phyloP scores from a whole-genome alignment of 2,113 vertebrate genomes.

The Chloropsis hardwickii region DNA sequence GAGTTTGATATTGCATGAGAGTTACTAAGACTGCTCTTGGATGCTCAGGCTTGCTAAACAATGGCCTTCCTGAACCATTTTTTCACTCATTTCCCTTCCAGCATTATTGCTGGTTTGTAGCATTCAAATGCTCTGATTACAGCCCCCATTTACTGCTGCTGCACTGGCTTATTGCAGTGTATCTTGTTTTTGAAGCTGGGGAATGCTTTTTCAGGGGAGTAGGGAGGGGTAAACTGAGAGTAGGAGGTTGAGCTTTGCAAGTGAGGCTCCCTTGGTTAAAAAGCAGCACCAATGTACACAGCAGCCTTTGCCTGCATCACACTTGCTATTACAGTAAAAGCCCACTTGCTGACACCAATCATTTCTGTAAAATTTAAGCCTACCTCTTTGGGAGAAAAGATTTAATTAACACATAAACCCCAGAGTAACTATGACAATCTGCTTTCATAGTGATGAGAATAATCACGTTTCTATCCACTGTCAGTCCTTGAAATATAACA shows the following conservation, averaged over 20 bases:
- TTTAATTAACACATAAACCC: constrained; percentile 69
- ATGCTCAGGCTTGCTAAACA: neutral
- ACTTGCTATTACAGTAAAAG: neutral
- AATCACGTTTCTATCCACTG: constrained; percentile 17
- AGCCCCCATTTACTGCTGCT: neutral
- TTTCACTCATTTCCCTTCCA: neutral
- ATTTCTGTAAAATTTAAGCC: constrained; percentile 42
- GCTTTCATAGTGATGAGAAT: constrained; percentile 40
- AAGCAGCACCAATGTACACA: neutral
- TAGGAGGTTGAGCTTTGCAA: neutral
- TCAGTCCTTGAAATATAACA: constrained; percentile 15
- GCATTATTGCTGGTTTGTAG: neutral
- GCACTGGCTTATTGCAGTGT: neutral
- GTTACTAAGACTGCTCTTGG: neutral
- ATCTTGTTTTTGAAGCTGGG: neutral
- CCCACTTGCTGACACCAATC: constrained; percentile 36
- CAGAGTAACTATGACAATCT: constrained; percentile 43
- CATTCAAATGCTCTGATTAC: neutral
- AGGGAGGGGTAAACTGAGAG: neutral
- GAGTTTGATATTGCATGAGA: neutral
- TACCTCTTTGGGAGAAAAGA: constrained; percentile 32
- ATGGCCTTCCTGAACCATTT: neutral
- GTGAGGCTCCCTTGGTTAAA: neutral
- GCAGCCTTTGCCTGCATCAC: neutral
- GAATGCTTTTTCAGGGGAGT: neutral